These are phyloP conservation scores for Leptinotarsa tumamoca DNA, from an alignment of 2,888 invertebrate genomes.

Conservation along the genomic window DNA sequence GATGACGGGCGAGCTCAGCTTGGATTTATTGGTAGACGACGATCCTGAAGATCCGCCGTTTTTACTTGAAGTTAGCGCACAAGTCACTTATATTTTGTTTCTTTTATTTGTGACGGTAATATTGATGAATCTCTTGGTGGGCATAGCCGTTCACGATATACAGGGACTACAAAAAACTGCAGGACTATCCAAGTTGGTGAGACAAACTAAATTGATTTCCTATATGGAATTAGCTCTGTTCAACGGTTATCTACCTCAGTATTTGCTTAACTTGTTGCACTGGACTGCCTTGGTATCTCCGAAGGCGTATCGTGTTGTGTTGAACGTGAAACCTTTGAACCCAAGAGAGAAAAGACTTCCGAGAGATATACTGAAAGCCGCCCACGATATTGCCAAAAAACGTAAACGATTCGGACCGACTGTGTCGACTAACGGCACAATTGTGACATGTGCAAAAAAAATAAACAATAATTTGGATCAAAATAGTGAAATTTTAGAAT, in stretches of 20 bases:
- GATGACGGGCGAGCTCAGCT: conserved; percentile 89
- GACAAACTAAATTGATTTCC: conserved; percentile 88
- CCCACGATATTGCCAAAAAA: conserved; percentile 84
- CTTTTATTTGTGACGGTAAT: conserved; percentile 87
- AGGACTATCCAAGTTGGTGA: conserved; percentile 83
- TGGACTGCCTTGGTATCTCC: conserved; percentile 85
- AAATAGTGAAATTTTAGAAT: conserved; percentile 60
- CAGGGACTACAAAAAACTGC: conserved; percentile 88
- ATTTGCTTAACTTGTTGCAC: conserved; percentile 79
- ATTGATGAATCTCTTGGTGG: conserved; percentile 86
- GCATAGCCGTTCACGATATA: conserved; percentile 89
- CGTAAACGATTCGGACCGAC: conserved; percentile 79
- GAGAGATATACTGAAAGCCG: conserved; percentile 81
- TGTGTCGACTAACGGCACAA: conserved; percentile 75
- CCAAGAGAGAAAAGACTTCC: conserved; percentile 86
- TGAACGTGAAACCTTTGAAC: conserved; percentile 86
- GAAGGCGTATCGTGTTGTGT: conserved; percentile 83
- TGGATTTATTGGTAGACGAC: conserved; percentile 81
- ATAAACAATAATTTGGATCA: conserved; percentile 72
- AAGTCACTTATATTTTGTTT: conserved; percentile 84
- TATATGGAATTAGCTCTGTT: conserved; percentile 87
- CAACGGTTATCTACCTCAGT: conserved; percentile 82
- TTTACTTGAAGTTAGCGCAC: conserved; percentile 82
- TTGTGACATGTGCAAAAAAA: conserved; percentile 74
- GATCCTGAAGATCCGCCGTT: conserved; percentile 82